Evolutionary conservation across 2,888 invertebrate species (phyloP), one percentile per base, ranked within the genome.

Genomic region (Lithophane semibrunnea): DNA sequence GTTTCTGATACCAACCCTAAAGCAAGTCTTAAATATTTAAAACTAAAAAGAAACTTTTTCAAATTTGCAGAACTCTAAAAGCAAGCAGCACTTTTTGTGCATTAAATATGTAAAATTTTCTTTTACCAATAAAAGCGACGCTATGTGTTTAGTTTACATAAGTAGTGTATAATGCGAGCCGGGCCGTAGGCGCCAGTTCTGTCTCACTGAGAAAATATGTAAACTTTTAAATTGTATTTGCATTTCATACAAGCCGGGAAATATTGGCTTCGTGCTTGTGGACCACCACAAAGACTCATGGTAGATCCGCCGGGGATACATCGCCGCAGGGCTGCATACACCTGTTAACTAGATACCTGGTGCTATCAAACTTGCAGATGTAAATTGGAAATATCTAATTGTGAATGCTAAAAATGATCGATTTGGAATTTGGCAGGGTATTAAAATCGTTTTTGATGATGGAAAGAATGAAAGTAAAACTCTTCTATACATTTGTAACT

Each of bases 171-270:
- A 88, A 90, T 88, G 79, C 80, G 52, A 84, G 67, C 77, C 67
- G 79, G 75, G 88, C 89, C 90, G 92, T 95, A 94, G 95, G 95
- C 95, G 94, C 91, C 90, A 92, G 92, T 92, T 92, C 91, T 92
- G 93, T 93, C 92, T 91, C 92, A 90, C 92, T 90, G 90, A 91
- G 94, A 93, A 95, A 95, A 95, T 95, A 95, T 96, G 95, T 94
- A 95, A 95, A 96, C 95, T 96, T 96, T 95, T 92, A 95, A 96
- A 96, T 96, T 95, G 94, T 96, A 96, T 96, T 96, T 96, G 95
- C 95, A 94, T 95, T 95, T 95, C 94, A 96, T 95, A 94, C 93
- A 93, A 92, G 93, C 92, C 89, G 90, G 92, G 92, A 94, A 95
- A 96, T 95, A 95, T 96, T 95, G 94, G 93, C 93, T 94, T 90